These are phyloP conservation scores for Acipenser transmontanus DNA, from an alignment of 2,797 vertebrate species.

Conservation along the genomic window DNA sequence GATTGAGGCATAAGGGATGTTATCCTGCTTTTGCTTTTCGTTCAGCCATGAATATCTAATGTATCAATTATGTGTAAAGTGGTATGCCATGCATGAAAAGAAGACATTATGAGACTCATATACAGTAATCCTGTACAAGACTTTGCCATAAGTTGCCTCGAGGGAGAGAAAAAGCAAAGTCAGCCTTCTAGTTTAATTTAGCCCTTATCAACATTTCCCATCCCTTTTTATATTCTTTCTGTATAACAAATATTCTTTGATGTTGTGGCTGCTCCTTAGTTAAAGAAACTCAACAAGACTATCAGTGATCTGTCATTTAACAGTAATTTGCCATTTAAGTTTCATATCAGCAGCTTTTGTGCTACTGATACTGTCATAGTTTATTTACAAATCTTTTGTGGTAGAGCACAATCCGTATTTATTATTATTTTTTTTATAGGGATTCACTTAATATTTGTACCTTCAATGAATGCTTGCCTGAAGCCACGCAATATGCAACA, in stretches of 20 bases:
- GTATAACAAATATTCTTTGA: constrained; percentile 60
- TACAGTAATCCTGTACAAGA: constrained; percentile 62
- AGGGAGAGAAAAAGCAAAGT: constrained; percentile 51
- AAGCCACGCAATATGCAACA: no score
- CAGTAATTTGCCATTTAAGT: no score
- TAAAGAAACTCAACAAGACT: constrained; percentile 11
- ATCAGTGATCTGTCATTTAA: no score
- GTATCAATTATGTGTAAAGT: constrained; percentile 70
- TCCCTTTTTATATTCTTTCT: constrained; percentile 59
- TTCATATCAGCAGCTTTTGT: no score
- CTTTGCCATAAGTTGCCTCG: constrained; percentile 60
- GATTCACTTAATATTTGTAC: no score
- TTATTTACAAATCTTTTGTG: no score
- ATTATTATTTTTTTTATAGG: no score
- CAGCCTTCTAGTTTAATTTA: constrained; percentile 42
- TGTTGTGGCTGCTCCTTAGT: constrained; percentile 60
- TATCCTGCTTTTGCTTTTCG: constrained; percentile 50
- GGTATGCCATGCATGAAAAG: constrained; percentile 61
- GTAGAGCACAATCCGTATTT: no score
- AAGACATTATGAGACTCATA: constrained; percentile 63
- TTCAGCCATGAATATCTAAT: constrained; percentile 66
- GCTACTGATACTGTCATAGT: no score
- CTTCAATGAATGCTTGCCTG: no score
- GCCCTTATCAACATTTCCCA: constrained; percentile 51
- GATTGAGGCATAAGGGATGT: constrained; percentile 47